Base-by-base conservation (phyloP, 2,797 vertebrate genomes). In the Cottoperca gobio region DNA sequence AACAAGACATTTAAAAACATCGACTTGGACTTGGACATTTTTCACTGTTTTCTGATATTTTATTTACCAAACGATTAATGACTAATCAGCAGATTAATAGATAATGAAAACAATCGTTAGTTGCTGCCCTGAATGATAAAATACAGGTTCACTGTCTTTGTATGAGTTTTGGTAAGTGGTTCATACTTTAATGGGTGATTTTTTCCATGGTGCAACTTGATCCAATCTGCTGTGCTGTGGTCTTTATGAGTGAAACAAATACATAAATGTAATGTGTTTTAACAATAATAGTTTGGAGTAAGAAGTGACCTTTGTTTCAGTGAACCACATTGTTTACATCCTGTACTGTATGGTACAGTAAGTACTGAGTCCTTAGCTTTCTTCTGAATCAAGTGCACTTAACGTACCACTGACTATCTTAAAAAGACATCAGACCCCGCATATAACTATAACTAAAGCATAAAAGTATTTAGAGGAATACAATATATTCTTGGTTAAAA, bases 211-310 rank as follows among this genome's bases (percentile, higher is more conserved):
- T 16, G 4, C 43, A 46, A 12, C 49, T 48, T 26, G n/a, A 9
- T n/a, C n/a, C n/a, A n/a, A n/a, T 71, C 28, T 59, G n/a, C 17
- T 50, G 17, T 46, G 23, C 35, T 68, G 45, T 59, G 24, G 39
- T 23, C 63, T 69, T 59, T 26, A 37, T 23, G 42, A 37, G 7
- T 61, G 21, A 40, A 64, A 70, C 1, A 48, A 5, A 53, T 39
- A 14, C 26, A 55, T 64, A 28, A 26, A 49, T 31, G 23, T n/a
- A 8, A 35, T 26, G 13, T 61, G 10, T 19, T 3, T 6, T 6
- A 21, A 39, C 19, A 14, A 2, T 28, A 4, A 21, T 7, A 37
- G 31, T 48, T 53, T 37, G 40, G 12, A 31, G 61, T 35, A 59
- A 67, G 48, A 55, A 5, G 0, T 26, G 54, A 8, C 28, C 4